Percentiles rank a stretch among this genome's conserved stretches.
phyloP scores from a whole-genome alignment of 2,888 invertebrate species.

The Watsonalla cultraria region DNA sequence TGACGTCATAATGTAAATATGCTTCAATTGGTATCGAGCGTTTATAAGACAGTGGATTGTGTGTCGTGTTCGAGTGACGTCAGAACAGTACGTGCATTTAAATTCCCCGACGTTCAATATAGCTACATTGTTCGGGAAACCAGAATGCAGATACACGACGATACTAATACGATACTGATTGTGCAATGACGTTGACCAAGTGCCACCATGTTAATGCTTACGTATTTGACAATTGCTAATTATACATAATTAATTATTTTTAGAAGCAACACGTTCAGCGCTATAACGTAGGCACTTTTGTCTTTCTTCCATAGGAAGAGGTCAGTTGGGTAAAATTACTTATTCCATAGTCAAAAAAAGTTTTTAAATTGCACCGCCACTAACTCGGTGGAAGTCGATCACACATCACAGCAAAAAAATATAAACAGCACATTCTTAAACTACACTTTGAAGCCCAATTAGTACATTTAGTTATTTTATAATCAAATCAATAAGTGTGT shows the following conservation, averaged over 20 bases:
- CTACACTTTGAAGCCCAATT: not conserved
- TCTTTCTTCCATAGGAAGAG: too few species aligned
- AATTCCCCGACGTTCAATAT: not conserved
- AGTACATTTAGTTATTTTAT: slow-evolving; percentile 1
- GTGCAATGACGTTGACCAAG: not conserved
- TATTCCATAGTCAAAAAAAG: too few species aligned
- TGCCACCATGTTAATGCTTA: not conserved
- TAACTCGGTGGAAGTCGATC: not conserved
- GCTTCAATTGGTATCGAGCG: not conserved
- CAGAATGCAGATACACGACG: slow-evolving; percentile 2
- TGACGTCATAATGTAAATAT: too few species aligned
- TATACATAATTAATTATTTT: too few species aligned
- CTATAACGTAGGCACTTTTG: too few species aligned
- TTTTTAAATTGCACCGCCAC: too few species aligned
- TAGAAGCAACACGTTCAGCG: too few species aligned
- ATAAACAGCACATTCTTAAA: not conserved
- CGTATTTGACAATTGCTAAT: not conserved
- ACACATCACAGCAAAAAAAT: not conserved
- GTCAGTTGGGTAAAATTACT: too few species aligned
- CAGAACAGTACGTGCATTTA: not conserved
- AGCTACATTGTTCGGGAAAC: not conserved
- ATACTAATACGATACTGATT: not conserved
- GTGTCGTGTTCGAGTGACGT: not conserved
- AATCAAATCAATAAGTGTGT: not conserved
- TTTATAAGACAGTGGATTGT: not conserved